Conservation (phyloP, 1,140 invertebrate species). For the Drosophila pruinosa region DNA sequence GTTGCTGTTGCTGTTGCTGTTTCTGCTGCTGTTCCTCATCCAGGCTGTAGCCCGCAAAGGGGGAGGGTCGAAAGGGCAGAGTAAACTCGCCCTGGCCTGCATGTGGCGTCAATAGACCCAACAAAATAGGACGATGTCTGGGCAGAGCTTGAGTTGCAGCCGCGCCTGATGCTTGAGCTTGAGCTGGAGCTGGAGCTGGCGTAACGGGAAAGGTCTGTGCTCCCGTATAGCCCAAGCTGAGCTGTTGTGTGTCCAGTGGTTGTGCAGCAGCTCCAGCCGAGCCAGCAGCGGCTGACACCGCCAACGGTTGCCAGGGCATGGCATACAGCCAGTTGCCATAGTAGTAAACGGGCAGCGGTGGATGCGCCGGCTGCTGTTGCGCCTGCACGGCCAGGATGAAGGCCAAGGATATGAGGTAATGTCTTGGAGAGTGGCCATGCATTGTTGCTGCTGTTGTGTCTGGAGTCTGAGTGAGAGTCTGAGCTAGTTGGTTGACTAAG, state of each 20-base stretch:
- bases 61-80: constrained; percentile 37
- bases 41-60: constrained; percentile 40
- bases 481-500: constrained; percentile 4
- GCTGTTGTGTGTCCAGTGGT: background rate
- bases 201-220: constrained; percentile 26
- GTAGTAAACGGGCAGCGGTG: background rate
- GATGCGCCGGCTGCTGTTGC: background rate
- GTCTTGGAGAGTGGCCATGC: background rate
- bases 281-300: background rate
- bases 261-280: background rate
- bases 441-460: constrained; percentile 34
- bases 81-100: constrained; percentile 1
- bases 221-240: constrained; percentile 30
- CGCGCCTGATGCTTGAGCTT: background rate
- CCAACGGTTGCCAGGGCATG: constrained; percentile 27
- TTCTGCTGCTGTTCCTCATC: constrained; percentile 1
- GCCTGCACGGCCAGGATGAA: background rate
- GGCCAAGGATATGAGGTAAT: background rate
- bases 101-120: constrained; percentile 5
- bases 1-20: background rate
- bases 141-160: background rate
- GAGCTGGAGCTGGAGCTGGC: background rate
- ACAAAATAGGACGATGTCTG: constrained; percentile 5
- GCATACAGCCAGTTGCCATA: constrained; percentile 24
- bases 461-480: background rate